These are phyloP conservation scores for Subanguina moxae DNA, from an alignment of 1,140 invertebrate genomes.

Conservation along the genomic window DNA sequence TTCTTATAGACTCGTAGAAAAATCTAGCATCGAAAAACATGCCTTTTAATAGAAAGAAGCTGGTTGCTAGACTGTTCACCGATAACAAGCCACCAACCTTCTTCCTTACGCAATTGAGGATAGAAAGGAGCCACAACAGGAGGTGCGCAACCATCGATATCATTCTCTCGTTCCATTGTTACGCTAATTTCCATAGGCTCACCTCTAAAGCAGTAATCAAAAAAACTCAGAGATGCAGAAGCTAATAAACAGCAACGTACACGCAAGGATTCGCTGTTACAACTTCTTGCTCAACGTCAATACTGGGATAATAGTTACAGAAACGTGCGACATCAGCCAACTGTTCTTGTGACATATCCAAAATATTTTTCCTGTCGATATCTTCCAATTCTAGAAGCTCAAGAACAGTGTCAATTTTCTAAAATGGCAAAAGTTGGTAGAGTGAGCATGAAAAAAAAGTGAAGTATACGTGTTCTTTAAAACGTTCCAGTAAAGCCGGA, in stretches of 20 bases:
- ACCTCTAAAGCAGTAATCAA: conserved; percentile 31
- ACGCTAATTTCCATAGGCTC: conserved; percentile 76
- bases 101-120: conserved; percentile 79
- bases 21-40: conserved; percentile 5
- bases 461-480: conserved; percentile 75
- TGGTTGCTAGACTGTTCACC: conserved; percentile 91
- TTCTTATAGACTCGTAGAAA: background rate
- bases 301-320: conserved; percentile 97
- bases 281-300: conserved; percentile 90
- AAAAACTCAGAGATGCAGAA: too few relatives aligned
- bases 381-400: conserved; percentile 98
- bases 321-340: conserved; percentile 96
- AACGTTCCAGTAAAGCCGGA: conserved; percentile 80
- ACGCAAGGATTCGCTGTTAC: conserved; percentile 70
- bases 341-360: conserved; percentile 78
- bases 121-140: conserved; percentile 96
- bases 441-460: conserved; percentile 19
- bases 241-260: conserved; percentile 10
- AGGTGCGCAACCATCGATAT: conserved; percentile 89
- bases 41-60: conserved; percentile 86
- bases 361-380: conserved; percentile 77
- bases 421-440: conserved; percentile 7
- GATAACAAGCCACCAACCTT: conserved; percentile 99
- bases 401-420: conserved; percentile 85
- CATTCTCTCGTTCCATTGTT: conserved; percentile 86